A percentile compares a stretch with the other conserved stretches of the same genome.
phyloP scores from a whole-genome alignment of 2,888 invertebrate genomes.

The Yponomeuta sedellus region DNA sequence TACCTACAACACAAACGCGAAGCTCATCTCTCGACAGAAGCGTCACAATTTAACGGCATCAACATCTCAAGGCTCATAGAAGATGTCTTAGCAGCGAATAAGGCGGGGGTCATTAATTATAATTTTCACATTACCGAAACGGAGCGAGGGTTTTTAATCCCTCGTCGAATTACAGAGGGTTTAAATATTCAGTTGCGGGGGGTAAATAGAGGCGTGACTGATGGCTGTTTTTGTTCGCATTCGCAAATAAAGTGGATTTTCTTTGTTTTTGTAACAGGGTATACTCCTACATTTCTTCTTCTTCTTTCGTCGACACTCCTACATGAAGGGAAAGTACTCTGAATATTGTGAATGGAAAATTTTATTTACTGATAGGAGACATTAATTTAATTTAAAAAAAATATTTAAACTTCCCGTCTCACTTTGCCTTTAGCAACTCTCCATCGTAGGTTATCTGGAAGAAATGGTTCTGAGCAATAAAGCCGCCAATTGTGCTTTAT shows the following conservation, averaged over 20 bases:
- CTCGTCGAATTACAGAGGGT: conserved; percentile 3
- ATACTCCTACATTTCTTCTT: too few relatives aligned
- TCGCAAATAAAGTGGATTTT: background rate
- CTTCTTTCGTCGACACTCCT: too few relatives aligned
- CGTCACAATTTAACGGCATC: background rate
- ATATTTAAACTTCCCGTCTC: too few relatives aligned
- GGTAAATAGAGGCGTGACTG: background rate
- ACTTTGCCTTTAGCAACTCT: too few relatives aligned
- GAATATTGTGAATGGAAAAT: too few relatives aligned
- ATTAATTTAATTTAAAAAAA: too few relatives aligned
- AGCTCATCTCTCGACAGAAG: background rate
- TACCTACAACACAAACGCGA: background rate
- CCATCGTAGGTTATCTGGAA: too few relatives aligned
- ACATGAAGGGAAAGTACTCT: too few relatives aligned
- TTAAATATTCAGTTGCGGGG: conserved; percentile 9
- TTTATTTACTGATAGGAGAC: too few relatives aligned
- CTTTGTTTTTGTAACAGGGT: background rate
- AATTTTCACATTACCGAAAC: conserved; percentile 4
- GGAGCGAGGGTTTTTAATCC: conserved; percentile 11
- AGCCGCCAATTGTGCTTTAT: too few relatives aligned
- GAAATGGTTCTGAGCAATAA: too few relatives aligned
- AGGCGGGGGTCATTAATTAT: conserved; percentile 5
- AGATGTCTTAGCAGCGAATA: background rate
- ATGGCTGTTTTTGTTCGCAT: background rate
- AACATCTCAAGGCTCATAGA: conserved; percentile 4